Conservation (phyloP, 92 coral and sea anemone genomes). For the Epizoanthus illoricatus region DNA sequence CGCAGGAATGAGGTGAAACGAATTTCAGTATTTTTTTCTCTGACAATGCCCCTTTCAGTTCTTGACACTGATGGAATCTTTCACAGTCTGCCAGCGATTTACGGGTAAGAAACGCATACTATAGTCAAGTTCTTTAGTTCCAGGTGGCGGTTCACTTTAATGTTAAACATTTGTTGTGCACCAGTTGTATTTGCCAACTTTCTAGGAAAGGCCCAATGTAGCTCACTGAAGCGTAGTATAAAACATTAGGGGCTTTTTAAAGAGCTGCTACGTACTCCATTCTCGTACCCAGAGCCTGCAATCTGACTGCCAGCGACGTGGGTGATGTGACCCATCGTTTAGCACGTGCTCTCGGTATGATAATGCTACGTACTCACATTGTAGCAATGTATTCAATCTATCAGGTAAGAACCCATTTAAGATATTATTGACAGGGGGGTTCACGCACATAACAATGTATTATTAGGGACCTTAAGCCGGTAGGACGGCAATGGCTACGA, state of each 20-base stretch:
- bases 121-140: neutral
- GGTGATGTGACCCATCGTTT: neutral
- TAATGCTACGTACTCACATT: neutral
- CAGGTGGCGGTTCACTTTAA: constrained; percentile 36
- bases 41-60: too few species aligned
- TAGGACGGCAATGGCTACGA: too few species aligned
- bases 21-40: too few species aligned
- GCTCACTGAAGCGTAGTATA: constrained; percentile 54
- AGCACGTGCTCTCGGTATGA: too few species aligned
- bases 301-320: neutral
- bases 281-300: neutral
- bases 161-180: constrained; percentile 33
- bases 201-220: constrained; percentile 66
- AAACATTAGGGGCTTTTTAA: neutral
- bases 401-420: neutral
- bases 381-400: constrained; percentile 2
- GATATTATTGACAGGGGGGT: neutral
- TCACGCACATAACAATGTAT: neutral
- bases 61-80: too few species aligned
- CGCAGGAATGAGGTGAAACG: too few species aligned
- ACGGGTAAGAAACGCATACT: neutral
- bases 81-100: too few species aligned
- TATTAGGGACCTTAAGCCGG: too few species aligned
- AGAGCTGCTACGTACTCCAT: neutral
- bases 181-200: constrained; percentile 42